phyloP scores from a whole-genome alignment of 2,113 vertebrate species.

The Sinocyclocheilus rhinocerous region DNA sequence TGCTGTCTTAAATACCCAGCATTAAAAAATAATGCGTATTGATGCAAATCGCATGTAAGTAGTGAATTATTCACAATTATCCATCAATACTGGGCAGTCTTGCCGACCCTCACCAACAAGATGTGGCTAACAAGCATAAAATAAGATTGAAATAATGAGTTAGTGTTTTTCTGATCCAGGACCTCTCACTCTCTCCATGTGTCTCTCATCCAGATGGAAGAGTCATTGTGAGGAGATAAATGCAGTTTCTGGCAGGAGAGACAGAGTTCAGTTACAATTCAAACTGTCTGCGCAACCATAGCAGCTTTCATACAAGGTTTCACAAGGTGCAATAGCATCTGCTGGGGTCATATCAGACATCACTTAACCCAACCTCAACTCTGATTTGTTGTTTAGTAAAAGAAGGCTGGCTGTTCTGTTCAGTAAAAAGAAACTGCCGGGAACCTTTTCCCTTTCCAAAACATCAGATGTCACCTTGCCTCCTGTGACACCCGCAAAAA shows the following conservation, averaged over 20 bases:
- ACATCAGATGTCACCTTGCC: conserved; percentile 22
- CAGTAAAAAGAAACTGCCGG: not conserved
- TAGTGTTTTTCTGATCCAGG: no score
- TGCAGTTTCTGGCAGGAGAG: conserved; percentile 65
- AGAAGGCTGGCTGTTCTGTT: not conserved
- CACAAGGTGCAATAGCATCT: conserved; percentile 41
- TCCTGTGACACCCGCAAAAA: not conserved
- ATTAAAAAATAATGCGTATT: conserved; percentile 83
- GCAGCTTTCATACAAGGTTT: conserved; percentile 40
- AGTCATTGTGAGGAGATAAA: conserved; percentile 66
- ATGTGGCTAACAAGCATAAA: conserved; percentile 99
- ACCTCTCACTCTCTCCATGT: not conserved
- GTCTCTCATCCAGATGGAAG: conserved; percentile 63
- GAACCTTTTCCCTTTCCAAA: not conserved
- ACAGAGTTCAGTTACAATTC: conserved; percentile 63
- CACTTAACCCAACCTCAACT: not conserved
- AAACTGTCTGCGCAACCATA: not conserved
- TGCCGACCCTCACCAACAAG: conserved; percentile 98
- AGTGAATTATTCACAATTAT: conserved; percentile 99
- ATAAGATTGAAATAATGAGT: conserved; percentile 95
- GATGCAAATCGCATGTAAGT: conserved; percentile 93
- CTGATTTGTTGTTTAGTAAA: not conserved
- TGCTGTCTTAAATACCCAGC: conserved; percentile 82
- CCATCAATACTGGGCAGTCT: conserved; percentile 95
- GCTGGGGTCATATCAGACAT: conserved; percentile 47